Base-by-base conservation (phyloP, 2,113 vertebrate species). In the Microcebus tavaratra region DNA sequence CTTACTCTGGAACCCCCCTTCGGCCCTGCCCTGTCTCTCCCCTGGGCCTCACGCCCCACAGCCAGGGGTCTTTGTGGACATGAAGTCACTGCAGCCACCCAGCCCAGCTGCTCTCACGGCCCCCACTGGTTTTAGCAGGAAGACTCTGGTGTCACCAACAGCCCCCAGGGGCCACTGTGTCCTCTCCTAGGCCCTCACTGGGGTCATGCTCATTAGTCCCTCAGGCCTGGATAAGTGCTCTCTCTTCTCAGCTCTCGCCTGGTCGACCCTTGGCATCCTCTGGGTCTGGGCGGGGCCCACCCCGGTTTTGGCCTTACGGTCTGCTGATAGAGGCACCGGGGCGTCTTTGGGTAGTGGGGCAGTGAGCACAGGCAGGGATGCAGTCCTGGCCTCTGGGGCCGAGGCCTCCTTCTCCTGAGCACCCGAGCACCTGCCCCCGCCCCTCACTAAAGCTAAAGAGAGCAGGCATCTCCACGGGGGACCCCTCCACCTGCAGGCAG, bases 381-480 rank as follows among this genome's bases (percentile, higher is more conserved):
- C 63, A 73, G 31, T 36, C 75, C 34, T 23, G 48, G 29, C 5
- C 57, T 21, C 34, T 12, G 25, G 81, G 31, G 45, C n/a, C 3
- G 10, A 11, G n/a, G 13, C 17, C 61, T 61, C 1, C 36, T 23
- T 67, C 34, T 63, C 65, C 61, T 1, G 3, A 34, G 88, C 11
- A 55, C 50, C 8, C 4, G 5, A 34, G 39, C 8, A 25, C 59
- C 50, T 59, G 68, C 50, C 20, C 57, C 31, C 23, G 31, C 20
- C n/a, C 57, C 31, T 20, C n/a, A 55, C 18, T 34, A 31, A 72
- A 83, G n/a, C 13, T 25, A 10, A 31, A 34, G 25, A 39, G 27
- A 17, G 11, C 57, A 5, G 5, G 17, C 20, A 6, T 59, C n/a
- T 15, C 29, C 31, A 21, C 0, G 0, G 48, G 7, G 65, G 65